Evolutionary conservation across 92 coral and sea anemone genomes (phyloP), one percentile per base, ranked within the genome.

Genomic region (Virgularia gustaviana): DNA sequence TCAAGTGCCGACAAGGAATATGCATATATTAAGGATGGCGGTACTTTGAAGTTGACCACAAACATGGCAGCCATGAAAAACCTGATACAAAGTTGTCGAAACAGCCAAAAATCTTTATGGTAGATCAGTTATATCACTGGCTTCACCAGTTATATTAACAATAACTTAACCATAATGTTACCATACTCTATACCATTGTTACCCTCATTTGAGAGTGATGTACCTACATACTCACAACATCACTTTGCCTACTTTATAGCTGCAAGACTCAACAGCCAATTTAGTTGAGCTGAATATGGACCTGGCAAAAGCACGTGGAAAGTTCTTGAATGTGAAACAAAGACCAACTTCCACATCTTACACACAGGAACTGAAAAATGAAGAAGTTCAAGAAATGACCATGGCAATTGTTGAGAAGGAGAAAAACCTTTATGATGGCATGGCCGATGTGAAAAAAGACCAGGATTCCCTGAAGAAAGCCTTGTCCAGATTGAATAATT

Each of bases 401-500:
- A 92, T 71, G 65, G 86, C 90, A 44, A 79, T 92, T 61, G 78
- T 86, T 13, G 87, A 92, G 55, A 77, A 80, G 47, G 98, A 92
- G 81, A 92, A 92, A 81, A 89, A 87, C 49, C 87, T 92, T 2
- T 92, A 92, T 45, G 98, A 86, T 72, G 98, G 98, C 49, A 92
- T 92, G 98, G 87, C 98, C 8, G 98, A 87, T 36, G 98, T 92
- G 15, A 92, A 92, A 68, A 79, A 91, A 53, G 90, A 92, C 36
- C 98, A 92, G 85, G 98, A 92, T 81, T 84, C 98, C 3, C 59
- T 89, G 80, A 92, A 89, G 80, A 92, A 92, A 79, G 98, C 96
- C 30, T 81, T 92, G 12, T 85, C 90, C 75, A 86, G 91, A 81
- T 81, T 89, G 60, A 81, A 85, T 63, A 89, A 88, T 56, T 62